These are phyloP conservation scores for Azemiops feae DNA, from an alignment of 2,113 vertebrate species.

Conservation along the genomic window DNA sequence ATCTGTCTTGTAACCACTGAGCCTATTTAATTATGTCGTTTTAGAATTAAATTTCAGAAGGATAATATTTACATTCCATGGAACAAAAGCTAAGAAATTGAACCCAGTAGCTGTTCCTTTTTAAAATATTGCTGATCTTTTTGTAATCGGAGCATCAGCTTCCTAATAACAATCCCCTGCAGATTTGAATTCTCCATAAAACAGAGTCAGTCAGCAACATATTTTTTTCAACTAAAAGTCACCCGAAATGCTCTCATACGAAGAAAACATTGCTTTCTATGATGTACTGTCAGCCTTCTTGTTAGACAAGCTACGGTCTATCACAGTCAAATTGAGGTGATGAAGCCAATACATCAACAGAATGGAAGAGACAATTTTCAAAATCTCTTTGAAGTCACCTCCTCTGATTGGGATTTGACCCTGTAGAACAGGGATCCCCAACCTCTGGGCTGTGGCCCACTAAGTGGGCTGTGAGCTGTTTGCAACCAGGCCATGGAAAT, in stretches of 20 bases:
- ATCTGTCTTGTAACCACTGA: slow-evolving; percentile 18
- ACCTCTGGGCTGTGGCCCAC: no score
- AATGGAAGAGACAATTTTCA: neutral
- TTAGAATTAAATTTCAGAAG: slow-evolving; percentile 37
- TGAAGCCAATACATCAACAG: neutral
- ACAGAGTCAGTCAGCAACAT: neutral
- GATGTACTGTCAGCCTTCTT: neutral
- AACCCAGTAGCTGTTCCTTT: neutral
- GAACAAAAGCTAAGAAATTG: slow-evolving; percentile 26
- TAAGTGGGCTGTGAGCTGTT: no score
- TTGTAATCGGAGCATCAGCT: slow-evolving; percentile 7
- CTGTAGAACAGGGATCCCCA: neutral
- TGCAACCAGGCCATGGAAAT: no score
- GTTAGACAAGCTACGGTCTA: neutral
- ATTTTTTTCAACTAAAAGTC: neutral
- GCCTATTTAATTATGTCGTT: slow-evolving; percentile 37
- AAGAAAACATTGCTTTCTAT: neutral
- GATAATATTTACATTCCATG: slow-evolving; percentile 20
- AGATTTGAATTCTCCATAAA: neutral
- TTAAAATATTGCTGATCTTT: neutral
- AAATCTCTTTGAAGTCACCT: neutral
- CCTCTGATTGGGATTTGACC: neutral
- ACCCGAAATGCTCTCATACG: neutral
- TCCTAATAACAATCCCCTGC: neutral
- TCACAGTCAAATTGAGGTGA: neutral